phyloP scores from a whole-genome alignment of 2,797 vertebrate genomes.

The Syngnathus rostellatus region DNA sequence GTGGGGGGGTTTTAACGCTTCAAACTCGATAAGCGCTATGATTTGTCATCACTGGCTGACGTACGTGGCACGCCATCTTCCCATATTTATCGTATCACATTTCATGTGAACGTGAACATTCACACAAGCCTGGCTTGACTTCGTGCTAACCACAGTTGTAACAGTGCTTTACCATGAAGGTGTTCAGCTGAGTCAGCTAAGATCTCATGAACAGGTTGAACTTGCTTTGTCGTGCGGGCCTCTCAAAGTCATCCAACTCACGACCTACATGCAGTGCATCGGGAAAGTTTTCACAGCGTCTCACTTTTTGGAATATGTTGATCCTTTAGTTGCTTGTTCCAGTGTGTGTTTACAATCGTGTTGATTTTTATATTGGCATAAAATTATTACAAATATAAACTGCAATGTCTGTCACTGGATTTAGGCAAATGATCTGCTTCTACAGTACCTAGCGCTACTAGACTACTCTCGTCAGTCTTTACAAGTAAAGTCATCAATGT shows the following conservation, averaged over 20 bases:
- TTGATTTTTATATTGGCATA: too few relatives aligned
- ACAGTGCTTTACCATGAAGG: background rate
- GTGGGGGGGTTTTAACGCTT: background rate
- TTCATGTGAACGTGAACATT: slow-evolving; percentile 4
- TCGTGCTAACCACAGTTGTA: background rate
- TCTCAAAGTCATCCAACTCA: background rate
- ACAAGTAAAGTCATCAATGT: too few relatives aligned
- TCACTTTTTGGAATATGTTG: too few relatives aligned
- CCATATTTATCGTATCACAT: background rate
- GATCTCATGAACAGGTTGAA: background rate
- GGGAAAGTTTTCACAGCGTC: too few relatives aligned
- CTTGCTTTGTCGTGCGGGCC: background rate
- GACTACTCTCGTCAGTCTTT: too few relatives aligned
- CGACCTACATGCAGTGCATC: background rate
- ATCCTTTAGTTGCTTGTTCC: too few relatives aligned
- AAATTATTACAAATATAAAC: too few relatives aligned
- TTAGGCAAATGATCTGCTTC: too few relatives aligned
- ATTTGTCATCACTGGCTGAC: background rate
- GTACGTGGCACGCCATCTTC: background rate
- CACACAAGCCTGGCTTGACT: background rate
- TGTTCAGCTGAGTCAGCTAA: background rate
- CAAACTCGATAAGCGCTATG: background rate
- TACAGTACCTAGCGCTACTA: too few relatives aligned
- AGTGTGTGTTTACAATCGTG: too few relatives aligned
- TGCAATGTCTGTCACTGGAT: too few relatives aligned